Base-by-base conservation (phyloP, 2,113 vertebrate species). In the Dermatemys mawii region DNA sequence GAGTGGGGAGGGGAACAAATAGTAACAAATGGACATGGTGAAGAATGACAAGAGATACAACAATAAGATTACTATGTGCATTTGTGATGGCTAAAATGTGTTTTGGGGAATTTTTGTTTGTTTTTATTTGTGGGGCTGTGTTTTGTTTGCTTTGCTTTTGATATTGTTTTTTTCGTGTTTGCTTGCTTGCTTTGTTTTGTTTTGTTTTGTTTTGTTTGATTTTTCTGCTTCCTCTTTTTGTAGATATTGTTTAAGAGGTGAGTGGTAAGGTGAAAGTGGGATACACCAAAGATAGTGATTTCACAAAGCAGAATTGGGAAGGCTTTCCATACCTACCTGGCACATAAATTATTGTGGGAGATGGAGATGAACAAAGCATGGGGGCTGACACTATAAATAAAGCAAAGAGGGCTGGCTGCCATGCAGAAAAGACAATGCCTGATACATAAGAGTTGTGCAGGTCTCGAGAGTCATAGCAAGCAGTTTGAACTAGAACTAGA, bases 391-490 rank as follows among this genome's bases (percentile, higher is more conserved):
- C 49, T 78, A 78, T 17, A 48, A 11, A 78, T 8, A 44, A 24
- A 41, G 22, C 38, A 41, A 73, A 12, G 19, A 11, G 3, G 13
- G 2, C 11, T 24, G 6, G 29, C 17, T 50, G 16, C 46, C 14
- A 35, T 35, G 5, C 76, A 78, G 49, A 53, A 48, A 78, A n/a
- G 49, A 38, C 21, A 53, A n/a, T 24, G 21, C 35, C 78, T 51
- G 50, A n/a, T 26, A 80, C 11, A 24, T 14, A 14, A 32, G 2
- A 22, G 16, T 41, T 38, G 16, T 6, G 46, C 60, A 93, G 57
- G 63, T 2, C 1, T 0, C 6, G 24, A 19, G 29, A 73, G 13
- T 14, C 16, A 60, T 0, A 1, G 32, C 46, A 57, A 73, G 32
- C 19, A 5, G 57, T 10, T 55, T 17, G 2, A 55, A n/a, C 76